A percentile compares a stretch with the other conserved stretches of the same genome.
Conservation (phyloP, 2,113 vertebrate species). For the Hemibagrus wyckioides region DNA sequence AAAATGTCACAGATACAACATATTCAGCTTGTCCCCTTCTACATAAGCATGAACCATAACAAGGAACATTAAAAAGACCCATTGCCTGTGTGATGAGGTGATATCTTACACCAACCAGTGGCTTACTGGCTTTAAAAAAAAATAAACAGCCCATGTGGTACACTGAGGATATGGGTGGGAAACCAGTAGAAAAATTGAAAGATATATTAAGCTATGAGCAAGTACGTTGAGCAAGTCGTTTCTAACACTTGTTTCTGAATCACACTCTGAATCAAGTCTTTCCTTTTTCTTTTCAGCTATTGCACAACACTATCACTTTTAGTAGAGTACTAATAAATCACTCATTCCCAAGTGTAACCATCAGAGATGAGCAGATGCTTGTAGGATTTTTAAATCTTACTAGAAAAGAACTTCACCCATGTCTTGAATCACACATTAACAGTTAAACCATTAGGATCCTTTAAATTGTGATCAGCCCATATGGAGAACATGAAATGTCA, state of each 20-base stretch:
- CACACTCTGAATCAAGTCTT: neutral
- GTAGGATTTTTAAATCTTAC: neutral
- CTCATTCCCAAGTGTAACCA: neutral
- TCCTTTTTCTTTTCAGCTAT: neutral
- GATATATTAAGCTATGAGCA: slow-evolving; percentile 77
- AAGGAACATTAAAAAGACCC: slow-evolving; percentile 81
- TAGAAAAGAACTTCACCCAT: neutral
- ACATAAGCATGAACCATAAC: slow-evolving; percentile 66
- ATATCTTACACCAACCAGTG: slow-evolving; percentile 31
- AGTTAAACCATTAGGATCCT: neutral
- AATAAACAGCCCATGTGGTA: slow-evolving; percentile 73
- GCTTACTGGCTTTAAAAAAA: slow-evolving; percentile 62
- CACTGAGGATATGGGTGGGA: slow-evolving; percentile 87
- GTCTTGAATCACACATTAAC: neutral
- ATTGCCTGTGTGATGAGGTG: slow-evolving; percentile 73
- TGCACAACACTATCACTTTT: neutral
- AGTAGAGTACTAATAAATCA: neutral
- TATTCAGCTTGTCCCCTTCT: neutral
- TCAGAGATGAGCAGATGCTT: neutral
- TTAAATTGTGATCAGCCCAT: neutral
- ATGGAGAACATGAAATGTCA: neutral
- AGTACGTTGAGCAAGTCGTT: slow-evolving; percentile 76
- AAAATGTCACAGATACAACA: neutral
- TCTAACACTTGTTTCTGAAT: slow-evolving; percentile 74
- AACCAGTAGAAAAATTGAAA: slow-evolving; percentile 80